Base-by-base conservation (phyloP, 2,888 invertebrate species). In the Pristionchus exspectatus region DNA sequence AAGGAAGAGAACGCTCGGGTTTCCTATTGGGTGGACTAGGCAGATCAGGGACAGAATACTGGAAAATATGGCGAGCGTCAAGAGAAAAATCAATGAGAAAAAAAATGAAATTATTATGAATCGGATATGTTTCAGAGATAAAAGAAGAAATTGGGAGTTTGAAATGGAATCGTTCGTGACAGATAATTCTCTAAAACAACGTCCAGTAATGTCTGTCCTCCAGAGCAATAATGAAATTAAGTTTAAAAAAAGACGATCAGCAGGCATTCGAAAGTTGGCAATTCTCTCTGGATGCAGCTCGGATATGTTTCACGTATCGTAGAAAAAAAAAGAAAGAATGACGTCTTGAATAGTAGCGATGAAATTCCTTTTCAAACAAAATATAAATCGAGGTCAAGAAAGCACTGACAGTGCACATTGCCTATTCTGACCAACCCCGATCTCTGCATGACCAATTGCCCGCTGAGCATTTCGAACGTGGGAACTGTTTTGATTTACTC, bases 401-500 rank as follows among this genome's bases (percentile, higher is more conserved):
- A n/a, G 63, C 63, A n/a, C 0, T 10, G 63, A 0, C n/a, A 24
- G n/a, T 63, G 56, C 21, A 56, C 56, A 56, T 63, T 63, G 2
- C 2, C n/a, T n/a, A 63, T 63, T 63, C 63, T 63, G 63, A 24
- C 63, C 63, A n/a, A 7, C 63, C 7, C n/a, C n/a, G 63, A 63
- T 63, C 63, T 63, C 63, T n/a, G 63, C 24, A 63, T 63, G 63
- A 63, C n/a, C 63, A 72, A 72, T 5, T 18, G 30, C 72, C 38
- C 44, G 44, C 44, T 24, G 44, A 18, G 10, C 38, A 74, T 74
- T 33, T 38, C 74, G 81, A 81, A 81, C 81, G 81, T 81, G 81
- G 50, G 50, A 81, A 81, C n/a, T 50, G 81, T 81, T 81, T 81
- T 81, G 81, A 81, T 24, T 72, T 12, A 38, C 38, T 30, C 38